phyloP scores from a whole-genome alignment of 2,113 vertebrate species.

The Poicephalus meyeri region DNA sequence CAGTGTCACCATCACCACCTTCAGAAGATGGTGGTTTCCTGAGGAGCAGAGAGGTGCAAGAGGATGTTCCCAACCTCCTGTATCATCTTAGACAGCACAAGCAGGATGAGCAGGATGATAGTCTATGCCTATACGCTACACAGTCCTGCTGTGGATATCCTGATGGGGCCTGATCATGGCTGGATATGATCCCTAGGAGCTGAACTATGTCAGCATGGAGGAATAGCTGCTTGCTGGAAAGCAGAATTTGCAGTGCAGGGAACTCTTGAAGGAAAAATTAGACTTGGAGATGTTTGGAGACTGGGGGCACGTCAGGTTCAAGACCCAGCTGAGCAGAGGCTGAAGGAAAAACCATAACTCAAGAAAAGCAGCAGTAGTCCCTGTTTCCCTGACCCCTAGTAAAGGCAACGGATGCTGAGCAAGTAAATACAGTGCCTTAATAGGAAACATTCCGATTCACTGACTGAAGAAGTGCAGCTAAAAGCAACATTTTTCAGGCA shows the following conservation, averaged over 20 bases:
- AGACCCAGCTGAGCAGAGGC: not conserved
- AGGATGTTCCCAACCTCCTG: not conserved
- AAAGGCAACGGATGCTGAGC: not conserved
- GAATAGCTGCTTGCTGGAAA: not conserved
- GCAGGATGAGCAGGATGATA: not conserved
- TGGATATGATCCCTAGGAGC: not conserved
- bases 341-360: not conserved
- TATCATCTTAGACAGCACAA: not conserved
- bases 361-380: not conserved
- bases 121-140: not conserved
- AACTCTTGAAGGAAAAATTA: not conserved
- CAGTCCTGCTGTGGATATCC: not conserved
- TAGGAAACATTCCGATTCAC: not conserved
- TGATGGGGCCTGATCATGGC: not conserved
- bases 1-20: not conserved
- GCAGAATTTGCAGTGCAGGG: not conserved
- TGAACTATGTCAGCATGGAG: not conserved
- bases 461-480: not conserved
- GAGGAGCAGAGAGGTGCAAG: not conserved
- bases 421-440: not conserved
- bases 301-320: not conserved
- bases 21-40: not conserved
- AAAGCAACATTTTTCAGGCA: not conserved
- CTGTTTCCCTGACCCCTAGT: not conserved
- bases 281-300: not conserved